phyloP scores from a whole-genome alignment of 2,113 vertebrate genomes.

The Recurvirostra avosetta region DNA sequence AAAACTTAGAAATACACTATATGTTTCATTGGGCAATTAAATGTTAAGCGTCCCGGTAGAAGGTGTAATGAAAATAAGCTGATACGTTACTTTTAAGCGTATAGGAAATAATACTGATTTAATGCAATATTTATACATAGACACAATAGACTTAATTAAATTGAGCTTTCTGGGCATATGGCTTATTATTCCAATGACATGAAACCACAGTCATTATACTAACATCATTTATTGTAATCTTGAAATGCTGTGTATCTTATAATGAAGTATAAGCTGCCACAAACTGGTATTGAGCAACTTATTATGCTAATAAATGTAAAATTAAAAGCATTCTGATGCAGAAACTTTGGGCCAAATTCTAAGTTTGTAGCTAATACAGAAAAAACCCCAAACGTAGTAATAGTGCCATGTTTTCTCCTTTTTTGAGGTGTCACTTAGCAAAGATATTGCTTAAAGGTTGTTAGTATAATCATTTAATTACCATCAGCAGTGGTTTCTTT shows the following conservation, averaged over 20 bases:
- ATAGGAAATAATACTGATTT: background rate
- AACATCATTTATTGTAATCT: background rate
- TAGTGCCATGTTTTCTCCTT: background rate
- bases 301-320: background rate
- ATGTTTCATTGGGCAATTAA: background rate
- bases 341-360: background rate
- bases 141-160: conserved; percentile 25
- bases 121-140: background rate
- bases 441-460: background rate
- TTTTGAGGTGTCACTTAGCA: background rate
- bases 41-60: background rate
- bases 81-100: background rate
- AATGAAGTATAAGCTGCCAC: background rate
- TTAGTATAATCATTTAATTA: background rate
- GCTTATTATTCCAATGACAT: background rate
- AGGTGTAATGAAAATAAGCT: background rate
- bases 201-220: background rate
- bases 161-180: conserved; percentile 8
- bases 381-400: background rate
- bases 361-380: background rate
- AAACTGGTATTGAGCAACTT: background rate
- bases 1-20: background rate
- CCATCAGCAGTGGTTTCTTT: background rate
- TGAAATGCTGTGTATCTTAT: background rate
- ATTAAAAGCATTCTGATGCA: background rate